phyloP scores from a whole-genome alignment of 1,140 invertebrate genomes.

The Meteorus sp. region DNA sequence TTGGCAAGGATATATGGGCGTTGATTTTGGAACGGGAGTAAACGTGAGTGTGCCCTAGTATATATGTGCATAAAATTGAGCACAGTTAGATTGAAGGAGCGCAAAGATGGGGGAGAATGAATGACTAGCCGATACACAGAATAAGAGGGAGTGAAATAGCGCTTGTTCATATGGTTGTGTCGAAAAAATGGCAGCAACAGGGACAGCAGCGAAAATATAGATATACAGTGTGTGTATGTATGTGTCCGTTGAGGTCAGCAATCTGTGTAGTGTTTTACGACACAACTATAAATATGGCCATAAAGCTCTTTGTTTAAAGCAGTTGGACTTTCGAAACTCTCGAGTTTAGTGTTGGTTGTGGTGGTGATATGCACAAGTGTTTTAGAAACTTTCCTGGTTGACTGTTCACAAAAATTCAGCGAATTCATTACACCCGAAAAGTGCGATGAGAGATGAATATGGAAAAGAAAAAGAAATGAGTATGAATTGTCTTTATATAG shows the following conservation, averaged over 20 bases:
- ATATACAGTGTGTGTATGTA: not conserved
- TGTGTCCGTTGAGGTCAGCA: conserved; percentile 37
- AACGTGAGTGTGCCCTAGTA: conserved; percentile 18
- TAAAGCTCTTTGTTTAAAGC: conserved; percentile 56
- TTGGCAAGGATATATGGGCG: conserved; percentile 21
- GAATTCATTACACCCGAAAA: not conserved
- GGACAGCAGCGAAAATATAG: conserved; percentile 19
- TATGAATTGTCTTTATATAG: too few relatives aligned
- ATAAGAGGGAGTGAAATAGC: conserved; percentile 5
- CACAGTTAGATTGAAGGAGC: conserved; percentile 1
- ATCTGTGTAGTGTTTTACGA: conserved; percentile 56
- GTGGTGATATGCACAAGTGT: not conserved
- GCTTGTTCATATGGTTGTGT: too few relatives aligned
- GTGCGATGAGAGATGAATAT: not conserved
- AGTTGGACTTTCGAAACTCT: conserved; percentile 46
- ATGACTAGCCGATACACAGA: not conserved
- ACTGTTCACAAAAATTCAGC: not conserved
- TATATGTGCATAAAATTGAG: conserved; percentile 14
- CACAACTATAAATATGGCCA: conserved; percentile 56
- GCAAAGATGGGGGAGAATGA: conserved; percentile 6
- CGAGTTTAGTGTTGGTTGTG: too few relatives aligned
- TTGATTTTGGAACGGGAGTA: not conserved
- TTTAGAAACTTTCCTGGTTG: not conserved
- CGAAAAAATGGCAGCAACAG: conserved; percentile 10
- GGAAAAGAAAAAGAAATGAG: not conserved